Evolutionary conservation across 1,140 invertebrate genomes (phyloP).

Genomic region (Subanguina moxae): DNA sequence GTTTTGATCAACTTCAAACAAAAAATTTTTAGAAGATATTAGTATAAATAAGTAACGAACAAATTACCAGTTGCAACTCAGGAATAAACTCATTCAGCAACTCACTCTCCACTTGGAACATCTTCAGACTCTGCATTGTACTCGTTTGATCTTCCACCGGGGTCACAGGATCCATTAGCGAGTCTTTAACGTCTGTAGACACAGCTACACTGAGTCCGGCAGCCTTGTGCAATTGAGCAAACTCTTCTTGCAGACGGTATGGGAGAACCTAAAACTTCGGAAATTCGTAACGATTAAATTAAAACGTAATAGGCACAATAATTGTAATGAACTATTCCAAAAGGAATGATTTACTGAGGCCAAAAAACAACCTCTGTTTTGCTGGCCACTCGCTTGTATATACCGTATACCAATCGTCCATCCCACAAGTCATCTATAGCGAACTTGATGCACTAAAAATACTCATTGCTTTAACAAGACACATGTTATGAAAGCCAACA

Average conservation of each 20-base stretch:
- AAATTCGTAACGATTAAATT: too few species aligned
- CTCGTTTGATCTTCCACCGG: slow-evolving; percentile 21
- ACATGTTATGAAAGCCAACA: not conserved
- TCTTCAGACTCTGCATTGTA: slow-evolving; percentile 18
- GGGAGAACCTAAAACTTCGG: slow-evolving; percentile 38
- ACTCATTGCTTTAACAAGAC: not conserved
- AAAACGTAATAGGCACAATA: too few species aligned
- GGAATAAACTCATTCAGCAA: slow-evolving; percentile 43
- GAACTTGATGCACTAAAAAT: slow-evolving; percentile 49
- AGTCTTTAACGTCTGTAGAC: slow-evolving; percentile 47
- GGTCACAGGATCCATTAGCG: slow-evolving; percentile 47
- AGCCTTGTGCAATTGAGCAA: slow-evolving; percentile 45
- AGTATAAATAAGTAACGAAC: not conserved
- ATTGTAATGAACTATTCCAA: slow-evolving; percentile 17
- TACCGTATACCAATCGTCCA: slow-evolving; percentile 36
- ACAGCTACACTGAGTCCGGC: slow-evolving; percentile 44
- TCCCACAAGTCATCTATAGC: slow-evolving; percentile 45
- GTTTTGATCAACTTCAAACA: slow-evolving; percentile 2
- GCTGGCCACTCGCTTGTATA: slow-evolving; percentile 38
- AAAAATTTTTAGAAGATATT: not conserved
- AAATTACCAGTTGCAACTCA: slow-evolving; percentile 19
- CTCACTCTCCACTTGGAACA: slow-evolving; percentile 29
- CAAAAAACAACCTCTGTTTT: slow-evolving; percentile 5
- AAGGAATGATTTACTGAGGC: slow-evolving; percentile 36
- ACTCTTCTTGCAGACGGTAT: slow-evolving; percentile 52